Evolutionary conservation across 2,797 vertebrate genomes (phyloP), one percentile per base, ranked within the genome.

Genomic region (Parambassis ranga): DNA sequence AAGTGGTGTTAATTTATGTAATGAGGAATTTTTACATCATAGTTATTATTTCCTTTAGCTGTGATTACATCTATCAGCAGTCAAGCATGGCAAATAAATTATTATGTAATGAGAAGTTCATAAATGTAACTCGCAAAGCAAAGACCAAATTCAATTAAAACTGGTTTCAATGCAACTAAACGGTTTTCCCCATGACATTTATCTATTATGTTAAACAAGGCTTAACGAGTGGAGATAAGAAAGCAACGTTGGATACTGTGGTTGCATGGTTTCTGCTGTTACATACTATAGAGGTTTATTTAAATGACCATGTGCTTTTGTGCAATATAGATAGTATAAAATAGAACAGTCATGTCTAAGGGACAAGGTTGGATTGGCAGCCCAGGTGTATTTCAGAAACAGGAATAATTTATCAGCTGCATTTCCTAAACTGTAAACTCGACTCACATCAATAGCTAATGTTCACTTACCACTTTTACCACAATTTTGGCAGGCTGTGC

Each of bases 11-110:
- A 65, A 60, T 59, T 56, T 56, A 74, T 43, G 13, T 53, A 65
- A 75, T 65, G 38, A 51, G 27, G 28, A 49, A 72, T 63, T 71
- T 65, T 46, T 62, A 58, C 58, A 68, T 71, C 28, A 38, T 60
- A 36, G 39, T 61, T 51, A 72, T 77, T 73, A 62, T 72, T 83
- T 60, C 51, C 61, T 71, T 65, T 47, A 58, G 30, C 38, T 30
- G 16, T 42, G 53, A 78, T 69, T 65, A 33, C 20, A 26, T 73
- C 60, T 23, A 66, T 56, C 23, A 70, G 52, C 64, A 55, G 56
- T 50, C 23, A 9, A 59, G 37, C 27, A 11, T n/a, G 23, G 43
- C 53, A 61, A 55, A 57, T 46, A 63, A 65, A 62, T 57, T 6
- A 58, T 66, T 39, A 49, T 59, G 37, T 63, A 39, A 4, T 11